Percentiles rank a stretch among this genome's conserved stretches.
These are phyloP conservation scores for Hippocampus mohnikei DNA, from an alignment of 2,113 vertebrate genomes.

Conservation along the genomic window DNA sequence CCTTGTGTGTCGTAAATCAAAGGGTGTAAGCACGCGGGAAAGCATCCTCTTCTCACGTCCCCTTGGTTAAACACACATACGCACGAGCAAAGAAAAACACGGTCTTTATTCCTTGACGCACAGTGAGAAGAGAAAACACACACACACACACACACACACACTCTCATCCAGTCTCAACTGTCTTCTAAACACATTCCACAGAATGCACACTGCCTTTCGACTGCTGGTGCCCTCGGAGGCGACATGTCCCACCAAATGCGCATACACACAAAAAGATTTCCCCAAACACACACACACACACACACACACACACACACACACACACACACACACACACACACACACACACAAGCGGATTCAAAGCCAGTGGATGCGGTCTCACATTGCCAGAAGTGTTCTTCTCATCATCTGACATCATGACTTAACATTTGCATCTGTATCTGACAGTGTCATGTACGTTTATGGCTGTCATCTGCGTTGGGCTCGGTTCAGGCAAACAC, in stretches of 20 bases:
- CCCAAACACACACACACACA: neutral
- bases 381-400: slow-evolving; percentile 41
- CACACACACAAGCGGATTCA: slow-evolving; percentile 29
- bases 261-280: neutral
- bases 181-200: slow-evolving; percentile 9
- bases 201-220: slow-evolving; percentile 15
- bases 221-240: slow-evolving; percentile 22
- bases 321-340: slow-evolving; percentile 5
- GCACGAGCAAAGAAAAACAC: slow-evolving; percentile 12
- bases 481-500: slow-evolving; percentile 38
- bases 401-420: slow-evolving; percentile 49
- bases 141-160: slow-evolving; percentile 1
- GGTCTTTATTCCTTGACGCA: slow-evolving; percentile 14
- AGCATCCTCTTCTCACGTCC: slow-evolving; percentile 53
- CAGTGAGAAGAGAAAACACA: slow-evolving; percentile 30
- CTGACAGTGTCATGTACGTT: slow-evolving; percentile 43
- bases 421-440: slow-evolving; percentile 42
- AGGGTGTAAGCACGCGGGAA: slow-evolving; percentile 37
- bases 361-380: slow-evolving; percentile 34
- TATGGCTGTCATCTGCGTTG: slow-evolving; percentile 23
- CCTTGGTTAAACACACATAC: slow-evolving; percentile 36
- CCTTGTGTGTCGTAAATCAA: slow-evolving; percentile 51
- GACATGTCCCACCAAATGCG: slow-evolving; percentile 4
- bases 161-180: neutral
- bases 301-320: neutral